phyloP scores from a whole-genome alignment of 2,797 vertebrate species.

The Melanitta fusca region DNA sequence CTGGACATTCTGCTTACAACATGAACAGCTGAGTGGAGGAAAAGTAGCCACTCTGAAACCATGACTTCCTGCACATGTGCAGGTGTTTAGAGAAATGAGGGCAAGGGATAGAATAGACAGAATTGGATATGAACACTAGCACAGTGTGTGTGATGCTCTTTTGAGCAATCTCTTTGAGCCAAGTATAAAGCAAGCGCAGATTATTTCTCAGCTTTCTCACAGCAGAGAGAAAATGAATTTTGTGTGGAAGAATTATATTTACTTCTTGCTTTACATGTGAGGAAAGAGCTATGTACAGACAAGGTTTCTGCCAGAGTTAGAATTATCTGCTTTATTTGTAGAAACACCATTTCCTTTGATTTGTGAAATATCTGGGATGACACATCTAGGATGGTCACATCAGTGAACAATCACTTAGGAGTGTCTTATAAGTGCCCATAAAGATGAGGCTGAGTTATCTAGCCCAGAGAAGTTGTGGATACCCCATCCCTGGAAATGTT shows the following conservation, averaged over 20 bases:
- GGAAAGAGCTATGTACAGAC: background rate
- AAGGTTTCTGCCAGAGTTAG: background rate
- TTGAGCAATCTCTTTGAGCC: background rate
- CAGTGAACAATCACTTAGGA: background rate
- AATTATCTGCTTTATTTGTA: background rate
- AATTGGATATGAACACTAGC: background rate
- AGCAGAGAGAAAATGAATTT: background rate
- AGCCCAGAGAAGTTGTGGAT: too few species aligned
- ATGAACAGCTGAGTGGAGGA: rapidly evolving
- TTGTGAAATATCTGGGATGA: constrained; percentile 30
- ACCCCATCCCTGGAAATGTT: too few species aligned
- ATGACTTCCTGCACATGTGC: background rate
- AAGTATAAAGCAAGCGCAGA: background rate
- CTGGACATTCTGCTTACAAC: background rate
- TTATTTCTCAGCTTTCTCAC: background rate
- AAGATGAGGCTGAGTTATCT: background rate
- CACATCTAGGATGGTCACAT: constrained; percentile 5
- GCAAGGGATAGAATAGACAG: background rate
- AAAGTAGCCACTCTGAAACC: background rate
- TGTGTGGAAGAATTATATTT: background rate
- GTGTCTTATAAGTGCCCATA: background rate
- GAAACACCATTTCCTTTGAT: constrained; percentile 2
- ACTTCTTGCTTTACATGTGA: background rate
- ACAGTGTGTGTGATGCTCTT: background rate
- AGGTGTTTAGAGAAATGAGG: background rate